These are phyloP conservation scores for Ditylenchus dipsaci DNA, from an alignment of 1,140 invertebrate genomes.

Conservation along the genomic window DNA sequence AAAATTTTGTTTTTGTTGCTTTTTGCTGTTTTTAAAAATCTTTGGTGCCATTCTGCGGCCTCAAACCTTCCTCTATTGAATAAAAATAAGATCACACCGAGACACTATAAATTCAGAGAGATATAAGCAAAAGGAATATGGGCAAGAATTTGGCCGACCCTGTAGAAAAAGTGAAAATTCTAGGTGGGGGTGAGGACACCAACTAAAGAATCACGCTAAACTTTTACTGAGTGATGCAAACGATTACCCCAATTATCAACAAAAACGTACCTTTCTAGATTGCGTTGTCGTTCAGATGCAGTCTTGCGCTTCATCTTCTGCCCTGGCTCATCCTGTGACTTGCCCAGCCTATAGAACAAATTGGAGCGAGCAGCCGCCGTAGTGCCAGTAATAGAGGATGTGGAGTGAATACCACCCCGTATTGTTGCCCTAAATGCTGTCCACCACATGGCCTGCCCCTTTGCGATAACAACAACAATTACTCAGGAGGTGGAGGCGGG, in stretches of 20 bases:
- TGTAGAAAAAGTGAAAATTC: too few species aligned
- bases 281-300: constrained; percentile 33
- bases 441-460: constrained; percentile 3
- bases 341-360: too few species aligned
- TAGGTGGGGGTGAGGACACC: too few species aligned
- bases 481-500: background rate
- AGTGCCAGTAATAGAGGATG: background rate
- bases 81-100: too few species aligned
- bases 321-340: background rate
- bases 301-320: constrained; percentile 33
- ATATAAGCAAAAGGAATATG: too few species aligned
- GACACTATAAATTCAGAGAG: too few species aligned
- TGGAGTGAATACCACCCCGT: background rate
- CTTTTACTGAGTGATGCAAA: constrained; percentile 1
- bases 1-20: too few species aligned
- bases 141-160: too few species aligned
- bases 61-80: too few species aligned
- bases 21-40: too few species aligned
- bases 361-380: background rate
- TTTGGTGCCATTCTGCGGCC: too few species aligned
- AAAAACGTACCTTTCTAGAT: constrained; percentile 31
- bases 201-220: too few species aligned
- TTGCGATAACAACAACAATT: background rate
- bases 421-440: background rate
- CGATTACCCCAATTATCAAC: background rate